Evolutionary conservation across 2,113 vertebrate genomes (phyloP), one percentile per base, ranked within the genome.

Genomic region (Numida meleagris): DNA sequence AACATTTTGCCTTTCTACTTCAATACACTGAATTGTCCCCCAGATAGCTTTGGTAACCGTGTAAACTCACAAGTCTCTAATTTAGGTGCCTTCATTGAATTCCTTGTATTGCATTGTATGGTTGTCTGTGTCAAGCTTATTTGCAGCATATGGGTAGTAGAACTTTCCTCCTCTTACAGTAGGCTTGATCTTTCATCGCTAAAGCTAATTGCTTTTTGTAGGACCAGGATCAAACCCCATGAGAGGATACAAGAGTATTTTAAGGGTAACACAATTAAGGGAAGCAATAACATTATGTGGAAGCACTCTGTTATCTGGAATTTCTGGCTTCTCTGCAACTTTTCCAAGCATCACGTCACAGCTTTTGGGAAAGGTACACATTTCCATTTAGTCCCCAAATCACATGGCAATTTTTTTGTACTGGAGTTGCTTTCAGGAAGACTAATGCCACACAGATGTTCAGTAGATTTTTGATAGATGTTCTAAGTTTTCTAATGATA

Each of bases 201-300:
- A 6, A 57, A 87, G 29, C 53, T 58, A 73, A 55, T 82, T 72
- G 40, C 66, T 94, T 94, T 72, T 93, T 75, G 55, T 34, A 76
- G 78, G 59, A 82, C 33, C 19, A 65, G 50, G 25, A 76, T 91
- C 42, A 90, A 93, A 38, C 38, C 82, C 38, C 51, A 24, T 36
- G 72, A 77, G 82, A 86, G 63, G 34, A 72, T 82, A 66, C 24
- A 76, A 76, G n/a, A 33, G 21, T 87, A 87, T 85, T 92, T 77
- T 90, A 91, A 82, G 50, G 42, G 74, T 85, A 95, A 82, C 55
- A 82, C 65, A 86, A 75, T 86, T 73, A 90, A 85, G 89, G 89
- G 65, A 87, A 96, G 75, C 92, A 96, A 87, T 92, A 94, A 75
- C 40, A 20, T 93, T 90, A 87, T 94, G 83, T 87, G 87, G 75